Percentiles rank a stretch among this genome's conserved stretches.
Conservation (phyloP, 2,888 invertebrate genomes). For the Yponomeuta cagnagella region DNA sequence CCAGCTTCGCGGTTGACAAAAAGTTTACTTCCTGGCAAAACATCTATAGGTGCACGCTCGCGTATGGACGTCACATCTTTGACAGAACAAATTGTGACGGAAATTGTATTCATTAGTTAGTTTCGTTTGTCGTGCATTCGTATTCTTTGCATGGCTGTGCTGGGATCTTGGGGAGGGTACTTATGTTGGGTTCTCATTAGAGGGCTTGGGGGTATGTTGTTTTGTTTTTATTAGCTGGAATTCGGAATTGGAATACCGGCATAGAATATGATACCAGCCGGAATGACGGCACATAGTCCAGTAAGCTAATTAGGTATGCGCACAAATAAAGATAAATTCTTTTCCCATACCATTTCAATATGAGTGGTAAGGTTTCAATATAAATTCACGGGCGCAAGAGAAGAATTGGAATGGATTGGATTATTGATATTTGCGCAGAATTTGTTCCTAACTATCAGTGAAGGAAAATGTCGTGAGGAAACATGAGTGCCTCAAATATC, state of each 20-base stretch:
- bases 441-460: too few relatives aligned
- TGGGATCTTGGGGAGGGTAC: neutral
- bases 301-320: too few relatives aligned
- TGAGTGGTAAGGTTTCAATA: too few relatives aligned
- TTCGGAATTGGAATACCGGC: neutral
- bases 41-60: conserved; percentile 17
- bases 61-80: conserved; percentile 29
- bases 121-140: conserved; percentile 28
- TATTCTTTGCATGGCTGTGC: conserved; percentile 21
- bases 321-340: too few relatives aligned
- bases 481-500: too few relatives aligned
- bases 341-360: too few relatives aligned
- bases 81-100: conserved; percentile 30
- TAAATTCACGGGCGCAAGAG: too few relatives aligned
- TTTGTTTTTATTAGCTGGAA: neutral
- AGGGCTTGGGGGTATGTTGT: neutral
- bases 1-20: neutral
- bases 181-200: neutral
- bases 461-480: too few relatives aligned
- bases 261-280: too few relatives aligned
- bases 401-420: too few relatives aligned
- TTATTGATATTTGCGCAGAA: too few relatives aligned
- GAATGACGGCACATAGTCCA: too few relatives aligned
- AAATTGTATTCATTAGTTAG: conserved; percentile 49
- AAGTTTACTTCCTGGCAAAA: neutral